Base-by-base conservation (phyloP, 1,140 invertebrate genomes). In the Drosophila serrata region DNA sequence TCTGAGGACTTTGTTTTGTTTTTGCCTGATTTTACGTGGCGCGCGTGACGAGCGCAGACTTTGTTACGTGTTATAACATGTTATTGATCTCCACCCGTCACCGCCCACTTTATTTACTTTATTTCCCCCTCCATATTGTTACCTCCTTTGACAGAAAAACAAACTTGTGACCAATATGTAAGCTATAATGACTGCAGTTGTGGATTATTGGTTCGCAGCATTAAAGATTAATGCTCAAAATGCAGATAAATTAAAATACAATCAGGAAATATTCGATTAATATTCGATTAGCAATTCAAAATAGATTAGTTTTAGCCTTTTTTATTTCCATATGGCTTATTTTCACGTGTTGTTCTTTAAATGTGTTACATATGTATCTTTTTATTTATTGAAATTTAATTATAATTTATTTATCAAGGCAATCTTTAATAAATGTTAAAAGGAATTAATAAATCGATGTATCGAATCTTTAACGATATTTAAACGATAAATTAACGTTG, bases 61-160 rank as follows among this genome's bases (percentile, higher is more conserved):
- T 73, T 74, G 67, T 74, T 74, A 73, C 70, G 67, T 74, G 56
- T 33, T 61, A 59, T 72, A 70, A 58, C 65, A 59, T 48, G 65
- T 58, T 72, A 72, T 72, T 72, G 68, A 72, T 72, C 68, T 35
- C 37, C 46, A n/a, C 39, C 64, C 31, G 24, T 19, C 8, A 12
- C 40, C 19, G n/a, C 17, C 42, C 65, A 37, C 37, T 35, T 1
- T 43, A 35, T 64, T 64, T 67, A 29, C 31, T 48, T 67, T 63
- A 35, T 40, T 63, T 22, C 17, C 49, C 49, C 31, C 24, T 15
- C 6, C 8, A 4, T 35, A 2, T 22, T 29, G n/a, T 51, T 37
- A 33, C 22, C 45, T 35, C 68, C 27, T 72, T 69, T 33, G 37
- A 43, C 46, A 51, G 48, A 35, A 29, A 35, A 17, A 67, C 39